Evolutionary conservation across 1,140 invertebrate genomes (phyloP).

Genomic region (Arctopsyche grandis): DNA sequence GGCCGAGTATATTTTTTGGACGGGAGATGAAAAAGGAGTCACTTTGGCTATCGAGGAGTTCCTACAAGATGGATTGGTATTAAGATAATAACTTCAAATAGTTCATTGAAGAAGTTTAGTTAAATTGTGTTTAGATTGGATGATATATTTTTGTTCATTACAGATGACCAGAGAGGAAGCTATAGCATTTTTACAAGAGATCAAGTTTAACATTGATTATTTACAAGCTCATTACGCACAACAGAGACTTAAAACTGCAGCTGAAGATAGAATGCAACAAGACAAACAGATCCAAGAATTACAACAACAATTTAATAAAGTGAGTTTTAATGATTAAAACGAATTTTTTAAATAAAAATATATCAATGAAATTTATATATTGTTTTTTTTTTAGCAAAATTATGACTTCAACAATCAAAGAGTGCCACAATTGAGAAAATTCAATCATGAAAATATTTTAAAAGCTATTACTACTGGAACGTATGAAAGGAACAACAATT

Average conservation of each 20-base stretch:
- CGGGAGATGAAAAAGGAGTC: constrained; percentile 79
- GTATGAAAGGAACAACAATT: constrained; percentile 63
- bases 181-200: constrained; percentile 77
- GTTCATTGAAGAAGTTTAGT: no score
- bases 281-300: constrained; percentile 61
- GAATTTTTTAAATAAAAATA: not conserved
- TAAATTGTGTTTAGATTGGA: no score
- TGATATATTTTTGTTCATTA: not conserved
- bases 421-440: constrained; percentile 40
- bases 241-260: constrained; percentile 57
- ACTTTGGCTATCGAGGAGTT: constrained; percentile 78
- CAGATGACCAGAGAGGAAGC: constrained; percentile 77
- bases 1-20: constrained; percentile 83
- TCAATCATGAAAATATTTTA: constrained; percentile 55
- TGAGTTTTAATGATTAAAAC: not conserved
- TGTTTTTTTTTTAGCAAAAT: not conserved
- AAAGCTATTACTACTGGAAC: constrained; percentile 59
- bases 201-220: constrained; percentile 75
- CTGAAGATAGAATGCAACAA: constrained; percentile 62
- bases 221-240: constrained; percentile 72
- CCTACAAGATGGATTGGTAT: constrained; percentile 76
- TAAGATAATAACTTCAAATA: constrained; percentile 6
- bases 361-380: not conserved
- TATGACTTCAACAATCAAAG: constrained; percentile 36
- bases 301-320: constrained; percentile 49